Base-by-base conservation (phyloP, 2,113 vertebrate genomes). In the Chrysochloris asiatica region DNA sequence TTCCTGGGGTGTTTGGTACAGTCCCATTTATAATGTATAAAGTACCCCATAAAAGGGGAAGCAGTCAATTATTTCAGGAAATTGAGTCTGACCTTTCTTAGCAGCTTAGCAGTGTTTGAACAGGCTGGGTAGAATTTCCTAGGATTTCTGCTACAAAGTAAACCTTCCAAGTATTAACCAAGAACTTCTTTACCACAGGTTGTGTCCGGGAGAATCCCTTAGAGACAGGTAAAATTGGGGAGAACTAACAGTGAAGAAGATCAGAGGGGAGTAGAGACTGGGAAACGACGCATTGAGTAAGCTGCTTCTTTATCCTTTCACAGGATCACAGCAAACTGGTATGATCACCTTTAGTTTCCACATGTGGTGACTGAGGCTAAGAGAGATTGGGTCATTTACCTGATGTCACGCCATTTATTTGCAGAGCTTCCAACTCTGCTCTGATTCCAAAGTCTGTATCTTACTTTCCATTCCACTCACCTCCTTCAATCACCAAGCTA, bases 41-140 rank as follows among this genome's bases (percentile, higher is more conserved):
- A 85, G 26, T 52, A 26, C 41, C 61, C 4, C 54, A 4, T 33
- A 28, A 82, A 83, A 79, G 47, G 24, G 76, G 88, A 91, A 83
- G 61, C 38, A 61, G 79, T 41, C 45, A 75, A 45, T 89, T 84
- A 78, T 76, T 83, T 89, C 75, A 79, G 87, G 83, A 94, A 87
- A 75, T 48, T 16, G 71, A 54, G 28, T n/a, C 69, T 63, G 71
- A 56, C 5, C 45, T 80, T 45, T 73, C 48, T 72, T 38, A 75
- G 90, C 13, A 73, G 67, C 41, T 65, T 36, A 26, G 30, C 21
- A 0, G 36, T 7, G 2, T 28, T 89, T 65, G 59, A 72, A 76
- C 41, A 36, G 47, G 16, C 21, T 2, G 38, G 14, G n/a, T 59
- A 28, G 61, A 59, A 65, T 69, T 91, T 79, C 69, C 88, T 85